phyloP scores from a whole-genome alignment of 2,113 vertebrate genomes.

The Phasianus colchicus region DNA sequence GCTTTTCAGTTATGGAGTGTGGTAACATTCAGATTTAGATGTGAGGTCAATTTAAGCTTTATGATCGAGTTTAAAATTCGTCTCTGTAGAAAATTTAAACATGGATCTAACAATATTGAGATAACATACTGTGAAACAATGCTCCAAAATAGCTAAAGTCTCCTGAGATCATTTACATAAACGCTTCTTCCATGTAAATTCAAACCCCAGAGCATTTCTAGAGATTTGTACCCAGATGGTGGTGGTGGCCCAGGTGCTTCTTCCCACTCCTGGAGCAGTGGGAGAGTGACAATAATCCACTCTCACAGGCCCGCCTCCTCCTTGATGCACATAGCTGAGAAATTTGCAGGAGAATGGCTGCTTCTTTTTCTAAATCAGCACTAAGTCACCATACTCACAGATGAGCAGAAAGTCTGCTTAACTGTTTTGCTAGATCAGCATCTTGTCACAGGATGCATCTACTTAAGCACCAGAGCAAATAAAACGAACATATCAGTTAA shows the following conservation, averaged over 20 bases:
- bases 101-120: neutral
- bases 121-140: neutral
- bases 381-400: neutral
- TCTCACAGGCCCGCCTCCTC: neutral
- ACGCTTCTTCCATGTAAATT: neutral
- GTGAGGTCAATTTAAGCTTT: neutral
- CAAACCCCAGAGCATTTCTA: neutral
- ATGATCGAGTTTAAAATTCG: neutral
- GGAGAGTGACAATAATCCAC: neutral
- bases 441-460: neutral
- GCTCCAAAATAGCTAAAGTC: neutral
- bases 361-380: neutral
- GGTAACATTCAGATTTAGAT: neutral
- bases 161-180: neutral
- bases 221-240: neutral
- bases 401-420: neutral
- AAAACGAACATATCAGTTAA: neutral
- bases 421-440: neutral
- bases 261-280: fast-evolving
- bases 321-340: neutral
- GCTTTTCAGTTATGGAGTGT: fast-evolving
- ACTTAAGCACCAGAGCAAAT: neutral
- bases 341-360: neutral
- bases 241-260: neutral
- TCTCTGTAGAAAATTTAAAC: neutral